Evolutionary conservation across 2,113 vertebrate genomes (phyloP).

Genomic region (Cyphomyrus plagiostoma): DNA sequence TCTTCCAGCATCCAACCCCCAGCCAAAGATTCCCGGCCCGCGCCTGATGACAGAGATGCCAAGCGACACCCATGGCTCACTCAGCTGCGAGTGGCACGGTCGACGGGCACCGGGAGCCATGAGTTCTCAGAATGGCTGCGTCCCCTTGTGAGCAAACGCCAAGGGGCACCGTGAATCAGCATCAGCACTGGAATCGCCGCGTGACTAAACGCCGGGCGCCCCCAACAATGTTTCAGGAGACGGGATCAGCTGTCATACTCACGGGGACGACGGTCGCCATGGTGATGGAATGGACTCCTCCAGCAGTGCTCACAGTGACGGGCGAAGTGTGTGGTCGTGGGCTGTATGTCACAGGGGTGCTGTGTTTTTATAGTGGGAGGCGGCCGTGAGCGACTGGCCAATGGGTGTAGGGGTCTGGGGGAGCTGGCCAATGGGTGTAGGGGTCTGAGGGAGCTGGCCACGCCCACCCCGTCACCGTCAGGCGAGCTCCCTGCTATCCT

Average conservation of each 20-base stretch:
- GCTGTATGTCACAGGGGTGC: background rate
- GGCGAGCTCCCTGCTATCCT: slow-evolving; percentile 34
- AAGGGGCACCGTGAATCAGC: background rate
- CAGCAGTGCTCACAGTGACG: background rate
- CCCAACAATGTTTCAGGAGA: background rate
- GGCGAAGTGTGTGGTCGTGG: background rate
- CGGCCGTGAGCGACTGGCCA: slow-evolving; percentile 25
- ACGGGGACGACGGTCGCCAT: slow-evolving; percentile 66
- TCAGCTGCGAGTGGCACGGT: background rate
- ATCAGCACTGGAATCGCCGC: background rate
- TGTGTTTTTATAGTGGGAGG: slow-evolving; percentile 42
- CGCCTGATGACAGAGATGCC: background rate
- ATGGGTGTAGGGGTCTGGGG: slow-evolving; percentile 23
- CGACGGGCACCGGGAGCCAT: background rate
- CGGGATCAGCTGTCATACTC: slow-evolving; percentile 37
- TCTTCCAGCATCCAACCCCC: background rate
- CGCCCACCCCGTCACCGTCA: slow-evolving; percentile 30
- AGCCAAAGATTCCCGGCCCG: background rate
- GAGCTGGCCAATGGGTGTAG: slow-evolving; percentile 37
- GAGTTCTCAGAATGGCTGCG: background rate
- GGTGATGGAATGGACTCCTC: background rate
- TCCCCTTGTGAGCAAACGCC: background rate
- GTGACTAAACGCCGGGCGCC: background rate
- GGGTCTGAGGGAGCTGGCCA: slow-evolving; percentile 30
- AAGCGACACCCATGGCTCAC: background rate